These are phyloP conservation scores for Buteo buteo DNA, from an alignment of 2,113 vertebrate genomes.

Conservation along the genomic window DNA sequence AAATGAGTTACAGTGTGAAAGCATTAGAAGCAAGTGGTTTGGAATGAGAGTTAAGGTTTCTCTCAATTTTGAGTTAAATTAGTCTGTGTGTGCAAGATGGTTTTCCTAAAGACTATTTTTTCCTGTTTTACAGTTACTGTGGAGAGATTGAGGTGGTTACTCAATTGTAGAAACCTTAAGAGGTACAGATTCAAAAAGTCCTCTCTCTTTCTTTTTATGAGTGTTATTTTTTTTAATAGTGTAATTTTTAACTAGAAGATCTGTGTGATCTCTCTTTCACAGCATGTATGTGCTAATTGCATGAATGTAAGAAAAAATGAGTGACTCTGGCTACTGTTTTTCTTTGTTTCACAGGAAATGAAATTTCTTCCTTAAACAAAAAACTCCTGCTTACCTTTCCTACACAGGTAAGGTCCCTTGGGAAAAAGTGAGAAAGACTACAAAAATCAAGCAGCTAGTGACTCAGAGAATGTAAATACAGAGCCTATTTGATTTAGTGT, in stretches of 20 bases:
- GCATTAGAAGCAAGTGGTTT: not conserved
- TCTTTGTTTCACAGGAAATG: not conserved
- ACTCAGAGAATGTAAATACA: not conserved
- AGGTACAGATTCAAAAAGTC: not conserved
- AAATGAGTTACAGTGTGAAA: not conserved
- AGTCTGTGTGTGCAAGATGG: not conserved
- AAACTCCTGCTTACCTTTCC: not conserved
- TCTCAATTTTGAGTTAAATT: not conserved
- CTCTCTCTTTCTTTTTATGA: not conserved
- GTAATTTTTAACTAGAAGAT: not conserved
- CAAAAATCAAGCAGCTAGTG: not conserved
- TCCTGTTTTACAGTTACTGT: not conserved
- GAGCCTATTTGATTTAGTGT: not conserved
- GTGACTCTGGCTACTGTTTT: not conserved
- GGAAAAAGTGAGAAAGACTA: not conserved
- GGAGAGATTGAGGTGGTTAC: not conserved
- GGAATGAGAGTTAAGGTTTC: not conserved
- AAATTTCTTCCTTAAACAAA: not conserved
- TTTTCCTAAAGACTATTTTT: not conserved
- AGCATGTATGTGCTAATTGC: not conserved
- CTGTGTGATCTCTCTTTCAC: not conserved
- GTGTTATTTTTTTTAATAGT: not conserved
- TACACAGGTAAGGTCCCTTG: not conserved
- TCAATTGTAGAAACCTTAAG: not conserved
- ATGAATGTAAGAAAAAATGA: not conserved